These are phyloP conservation scores for Drosophila seguyi DNA, from an alignment of 1,140 invertebrate species.

Conservation along the genomic window DNA sequence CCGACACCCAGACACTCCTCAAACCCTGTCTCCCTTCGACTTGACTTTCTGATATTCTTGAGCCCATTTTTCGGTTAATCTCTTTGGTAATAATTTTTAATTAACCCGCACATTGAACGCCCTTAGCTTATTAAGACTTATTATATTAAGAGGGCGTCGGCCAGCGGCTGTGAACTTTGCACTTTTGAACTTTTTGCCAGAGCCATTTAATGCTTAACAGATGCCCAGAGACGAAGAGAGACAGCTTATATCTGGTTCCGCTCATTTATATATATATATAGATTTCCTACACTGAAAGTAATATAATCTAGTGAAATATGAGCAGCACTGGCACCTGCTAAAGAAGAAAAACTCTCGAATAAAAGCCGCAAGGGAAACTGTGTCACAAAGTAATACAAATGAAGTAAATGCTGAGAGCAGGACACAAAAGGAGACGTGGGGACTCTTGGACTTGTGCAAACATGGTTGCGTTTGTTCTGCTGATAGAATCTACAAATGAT, in stretches of 20 bases:
- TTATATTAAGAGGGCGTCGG: constrained; percentile 18
- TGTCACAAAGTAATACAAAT: constrained; percentile 56
- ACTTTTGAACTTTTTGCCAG: constrained; percentile 39
- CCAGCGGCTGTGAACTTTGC: constrained; percentile 42
- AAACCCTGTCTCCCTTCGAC: not conserved
- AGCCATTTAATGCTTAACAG: constrained; percentile 30
- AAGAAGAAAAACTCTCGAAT: not conserved
- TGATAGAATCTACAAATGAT: constrained; percentile 56
- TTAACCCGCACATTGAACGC: constrained; percentile 64
- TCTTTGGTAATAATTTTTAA: constrained; percentile 74
- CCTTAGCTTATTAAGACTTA: constrained; percentile 53
- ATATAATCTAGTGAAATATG: constrained; percentile 31
- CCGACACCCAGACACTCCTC: not conserved
- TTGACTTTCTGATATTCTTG: constrained; percentile 12
- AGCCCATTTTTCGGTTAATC: constrained; percentile 51
- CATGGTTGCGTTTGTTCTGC: constrained; percentile 30
- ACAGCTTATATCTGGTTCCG: too few species aligned
- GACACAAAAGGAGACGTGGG: constrained; percentile 21
- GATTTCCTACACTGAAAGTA: constrained; percentile 19
- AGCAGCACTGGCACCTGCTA: constrained; percentile 32
- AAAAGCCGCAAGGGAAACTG: constrained; percentile 24
- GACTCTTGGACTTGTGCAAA: constrained; percentile 25
- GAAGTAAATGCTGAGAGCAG: constrained; percentile 1
- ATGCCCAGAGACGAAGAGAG: too few species aligned
- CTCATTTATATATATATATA: not conserved